Percentiles rank a stretch among this genome's conserved stretches.
Conservation (phyloP, 2,888 invertebrate species). For the Bugulina stolonifera region DNA sequence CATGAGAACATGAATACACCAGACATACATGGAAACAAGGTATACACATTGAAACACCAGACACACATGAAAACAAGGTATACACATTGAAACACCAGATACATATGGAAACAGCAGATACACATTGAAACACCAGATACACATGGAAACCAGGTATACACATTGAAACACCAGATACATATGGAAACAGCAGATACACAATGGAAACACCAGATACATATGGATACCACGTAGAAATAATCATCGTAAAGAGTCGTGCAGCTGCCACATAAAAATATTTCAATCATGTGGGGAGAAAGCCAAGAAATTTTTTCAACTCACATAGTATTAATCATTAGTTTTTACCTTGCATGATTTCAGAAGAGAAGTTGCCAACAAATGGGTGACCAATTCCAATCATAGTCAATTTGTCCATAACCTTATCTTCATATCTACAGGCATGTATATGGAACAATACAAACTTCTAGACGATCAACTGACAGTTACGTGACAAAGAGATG, state of each 20-base stretch:
- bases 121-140: background rate
- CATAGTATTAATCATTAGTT: too few species aligned
- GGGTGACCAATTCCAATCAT: constrained; percentile 13
- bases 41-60: background rate
- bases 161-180: too few species aligned
- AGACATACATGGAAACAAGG: background rate
- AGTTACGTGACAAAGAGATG: too few species aligned
- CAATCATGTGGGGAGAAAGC: too few species aligned
- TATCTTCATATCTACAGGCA: background rate
- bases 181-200: too few species aligned
- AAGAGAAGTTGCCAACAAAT: constrained; percentile 3
- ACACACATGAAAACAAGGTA: background rate
- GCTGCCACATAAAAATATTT: too few species aligned
- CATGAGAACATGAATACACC: background rate
- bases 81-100: background rate
- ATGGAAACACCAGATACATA: too few species aligned
- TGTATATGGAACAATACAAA: too few species aligned
- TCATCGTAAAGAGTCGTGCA: too few species aligned
- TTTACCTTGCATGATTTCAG: background rate
- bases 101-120: background rate
- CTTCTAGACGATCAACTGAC: too few species aligned
- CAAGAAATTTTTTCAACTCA: too few species aligned
- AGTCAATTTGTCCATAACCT: constrained; percentile 1
- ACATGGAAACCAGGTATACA: background rate
- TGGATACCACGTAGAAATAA: too few species aligned